Conservation (phyloP, 64 coral and sea anemone species). For the Anthopleura sola region DNA sequence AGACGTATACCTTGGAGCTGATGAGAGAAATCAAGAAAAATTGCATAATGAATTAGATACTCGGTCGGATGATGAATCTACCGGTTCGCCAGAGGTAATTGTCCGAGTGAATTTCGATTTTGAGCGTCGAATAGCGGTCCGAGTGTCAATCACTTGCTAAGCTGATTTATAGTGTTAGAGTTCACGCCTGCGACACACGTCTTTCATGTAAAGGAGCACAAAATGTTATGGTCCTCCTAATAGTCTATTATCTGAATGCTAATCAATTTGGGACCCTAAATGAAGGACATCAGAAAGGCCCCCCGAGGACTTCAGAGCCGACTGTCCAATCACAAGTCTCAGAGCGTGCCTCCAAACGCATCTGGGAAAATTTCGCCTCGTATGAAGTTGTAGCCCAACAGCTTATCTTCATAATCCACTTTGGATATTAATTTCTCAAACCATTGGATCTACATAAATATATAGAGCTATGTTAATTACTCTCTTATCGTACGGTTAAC, state of each 20-base stretch:
- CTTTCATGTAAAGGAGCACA: not conserved
- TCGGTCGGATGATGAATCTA: not conserved
- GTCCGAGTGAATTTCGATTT: not conserved
- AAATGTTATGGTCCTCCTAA: not conserved
- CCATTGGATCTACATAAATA: not conserved
- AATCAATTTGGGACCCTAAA: not conserved
- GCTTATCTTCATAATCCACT: not conserved
- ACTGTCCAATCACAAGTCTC: not conserved
- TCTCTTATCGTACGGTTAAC: not conserved
- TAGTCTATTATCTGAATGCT: not conserved
- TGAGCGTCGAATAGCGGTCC: not conserved
- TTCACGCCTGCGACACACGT: not conserved
- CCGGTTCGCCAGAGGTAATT: not conserved
- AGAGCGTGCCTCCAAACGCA: not conserved
- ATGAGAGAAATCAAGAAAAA: not conserved
- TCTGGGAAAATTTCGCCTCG: not conserved
- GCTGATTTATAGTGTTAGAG: not conserved
- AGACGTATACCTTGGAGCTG: not conserved
- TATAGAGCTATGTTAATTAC: not conserved
- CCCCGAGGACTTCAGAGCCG: not conserved
- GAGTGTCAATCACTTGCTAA: constrained; percentile 3
- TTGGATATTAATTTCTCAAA: not conserved
- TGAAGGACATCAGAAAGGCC: not conserved
- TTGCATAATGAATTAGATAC: not conserved
- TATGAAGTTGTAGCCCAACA: not conserved